Conservation (phyloP, 30 jellyfish, hydroid and myxozoan genomes). For the Haliclystus octoradiatus region DNA sequence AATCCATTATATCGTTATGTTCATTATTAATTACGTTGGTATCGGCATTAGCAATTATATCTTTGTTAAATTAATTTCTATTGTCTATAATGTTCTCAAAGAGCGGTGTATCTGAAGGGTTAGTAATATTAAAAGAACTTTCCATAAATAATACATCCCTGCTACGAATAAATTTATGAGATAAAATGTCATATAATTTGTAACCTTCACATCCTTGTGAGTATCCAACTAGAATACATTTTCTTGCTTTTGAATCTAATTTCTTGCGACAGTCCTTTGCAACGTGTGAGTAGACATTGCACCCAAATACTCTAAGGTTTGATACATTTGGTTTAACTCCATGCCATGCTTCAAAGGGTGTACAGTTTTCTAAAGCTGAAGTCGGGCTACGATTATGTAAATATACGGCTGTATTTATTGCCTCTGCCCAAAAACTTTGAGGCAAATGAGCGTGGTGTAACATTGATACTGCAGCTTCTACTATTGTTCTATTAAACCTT, state of each 20-base stretch:
- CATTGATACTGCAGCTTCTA: constrained; percentile 19
- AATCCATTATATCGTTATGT: no score
- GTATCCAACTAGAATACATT: constrained; percentile 35
- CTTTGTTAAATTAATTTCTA: no score
- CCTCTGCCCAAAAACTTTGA: constrained; percentile 31
- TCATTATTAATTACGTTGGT: no score
- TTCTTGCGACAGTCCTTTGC: constrained; percentile 22
- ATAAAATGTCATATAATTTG: constrained; percentile 6
- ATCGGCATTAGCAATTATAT: no score
- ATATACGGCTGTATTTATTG: constrained; percentile 28
- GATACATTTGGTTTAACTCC: constrained; percentile 23
- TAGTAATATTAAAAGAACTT: no score
- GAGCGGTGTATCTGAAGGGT: no score
- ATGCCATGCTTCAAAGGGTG: constrained; percentile 19
- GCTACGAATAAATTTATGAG: constrained; percentile 20
- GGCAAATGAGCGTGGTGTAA: constrained; percentile 24
- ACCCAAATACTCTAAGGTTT: constrained; percentile 25
- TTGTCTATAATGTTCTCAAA: no score
- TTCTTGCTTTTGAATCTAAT: constrained; percentile 24
- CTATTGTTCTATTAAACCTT: constrained; percentile 24
- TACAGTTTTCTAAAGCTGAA: constrained; percentile 1
- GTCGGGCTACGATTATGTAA: constrained; percentile 24
- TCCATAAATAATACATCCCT: constrained; percentile 39
- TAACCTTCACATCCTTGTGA: constrained; percentile 34
- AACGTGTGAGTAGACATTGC: constrained; percentile 6